Percentiles rank a stretch among this genome's conserved stretches.
Evolutionary conservation across 2,113 vertebrate species (phyloP).

Genomic region (Brevimyrus niger): DNA sequence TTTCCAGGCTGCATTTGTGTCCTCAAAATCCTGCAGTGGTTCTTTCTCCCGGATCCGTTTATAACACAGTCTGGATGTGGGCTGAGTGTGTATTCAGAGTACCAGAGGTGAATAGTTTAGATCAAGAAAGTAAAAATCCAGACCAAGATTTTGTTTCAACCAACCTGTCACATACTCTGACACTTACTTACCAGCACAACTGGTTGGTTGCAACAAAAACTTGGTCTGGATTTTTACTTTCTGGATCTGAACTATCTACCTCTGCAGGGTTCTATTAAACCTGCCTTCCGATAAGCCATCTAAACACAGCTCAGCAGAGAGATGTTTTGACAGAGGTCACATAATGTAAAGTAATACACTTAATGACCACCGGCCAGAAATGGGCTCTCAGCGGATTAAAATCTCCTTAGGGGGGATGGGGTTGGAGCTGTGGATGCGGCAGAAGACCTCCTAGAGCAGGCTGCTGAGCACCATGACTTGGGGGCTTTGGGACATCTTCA

Average conservation of each 20-base stretch:
- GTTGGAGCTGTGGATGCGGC: constrained; percentile 59
- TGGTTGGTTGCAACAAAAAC: neutral
- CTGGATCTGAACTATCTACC: neutral
- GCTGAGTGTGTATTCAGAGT: neutral
- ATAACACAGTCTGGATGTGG: constrained; percentile 21
- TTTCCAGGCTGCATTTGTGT: constrained; percentile 37
- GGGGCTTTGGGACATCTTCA: neutral
- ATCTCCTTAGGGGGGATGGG: constrained; percentile 67
- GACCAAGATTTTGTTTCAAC: neutral
- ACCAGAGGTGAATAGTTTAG: neutral
- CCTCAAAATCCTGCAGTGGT: neutral
- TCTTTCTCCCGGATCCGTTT: neutral
- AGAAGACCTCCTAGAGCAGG: neutral
- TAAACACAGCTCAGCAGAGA: constrained; percentile 56
- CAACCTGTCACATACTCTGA: neutral
- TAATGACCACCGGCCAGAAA: constrained; percentile 58
- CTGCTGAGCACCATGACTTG: neutral
- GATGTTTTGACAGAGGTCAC: constrained; percentile 73
- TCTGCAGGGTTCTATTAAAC: neutral
- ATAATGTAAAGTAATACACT: constrained; percentile 71
- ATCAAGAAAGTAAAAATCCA: neutral
- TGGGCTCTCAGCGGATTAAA: constrained; percentile 76
- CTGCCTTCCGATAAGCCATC: neutral
- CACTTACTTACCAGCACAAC: neutral
- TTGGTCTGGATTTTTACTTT: neutral